Evolutionary conservation across 1,140 invertebrate genomes (phyloP).

Genomic region (Drosophila trapezifrons): DNA sequence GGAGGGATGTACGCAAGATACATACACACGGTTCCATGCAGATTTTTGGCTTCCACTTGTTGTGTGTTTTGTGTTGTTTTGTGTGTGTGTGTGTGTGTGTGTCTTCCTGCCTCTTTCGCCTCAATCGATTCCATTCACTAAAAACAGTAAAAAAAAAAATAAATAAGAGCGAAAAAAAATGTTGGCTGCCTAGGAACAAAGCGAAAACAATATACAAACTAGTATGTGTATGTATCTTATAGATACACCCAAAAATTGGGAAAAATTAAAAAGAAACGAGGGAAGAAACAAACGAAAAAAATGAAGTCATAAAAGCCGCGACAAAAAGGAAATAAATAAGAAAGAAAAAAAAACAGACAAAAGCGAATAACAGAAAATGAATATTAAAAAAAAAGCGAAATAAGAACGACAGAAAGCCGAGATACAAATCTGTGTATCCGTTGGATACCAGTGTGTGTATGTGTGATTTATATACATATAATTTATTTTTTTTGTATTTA

Average conservation of each 20-base stretch:
- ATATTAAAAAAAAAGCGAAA: conserved; percentile 31
- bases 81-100: conserved; percentile 3
- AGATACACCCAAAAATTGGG: conserved; percentile 44
- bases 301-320: conserved; percentile 37
- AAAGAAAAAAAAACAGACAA: conserved; percentile 8
- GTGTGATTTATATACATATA: conserved; percentile 1
- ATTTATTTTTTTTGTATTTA: neutral
- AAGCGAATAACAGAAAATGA: conserved; percentile 39
- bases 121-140: conserved; percentile 50
- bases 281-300: conserved; percentile 24
- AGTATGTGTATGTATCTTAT: conserved; percentile 28
- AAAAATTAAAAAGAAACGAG: conserved; percentile 27
- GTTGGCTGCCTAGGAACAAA: conserved; percentile 51
- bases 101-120: conserved; percentile 22
- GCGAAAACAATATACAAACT: conserved; percentile 40
- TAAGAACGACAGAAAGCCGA: conserved; percentile 37
- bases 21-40: conserved; percentile 28
- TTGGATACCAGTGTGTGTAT: conserved; percentile 19
- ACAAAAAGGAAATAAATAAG: conserved; percentile 29
- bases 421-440: conserved; percentile 47
- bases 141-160: conserved; percentile 5
- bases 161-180: conserved; percentile 22
- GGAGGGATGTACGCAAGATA: conserved; percentile 11
- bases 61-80: conserved; percentile 24
- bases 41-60: conserved; percentile 65